phyloP scores from a whole-genome alignment of 2,113 vertebrate genomes.

The Herpetotheres cachinnans region DNA sequence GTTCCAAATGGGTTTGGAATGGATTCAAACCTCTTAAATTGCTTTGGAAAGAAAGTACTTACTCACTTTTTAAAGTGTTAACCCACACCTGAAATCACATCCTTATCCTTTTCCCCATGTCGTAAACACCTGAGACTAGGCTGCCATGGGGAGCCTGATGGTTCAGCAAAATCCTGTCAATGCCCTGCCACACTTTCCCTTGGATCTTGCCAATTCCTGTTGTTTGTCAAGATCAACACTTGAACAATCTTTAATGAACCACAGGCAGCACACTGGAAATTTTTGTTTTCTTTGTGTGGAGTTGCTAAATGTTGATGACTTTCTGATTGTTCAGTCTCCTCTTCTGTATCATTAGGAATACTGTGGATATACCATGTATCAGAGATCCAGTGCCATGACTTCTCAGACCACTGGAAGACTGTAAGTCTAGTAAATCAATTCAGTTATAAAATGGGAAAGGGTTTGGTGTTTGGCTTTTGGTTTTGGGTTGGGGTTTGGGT shows the following conservation, averaged over 20 bases:
- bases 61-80: background rate
- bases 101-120: background rate
- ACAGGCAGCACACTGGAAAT: background rate
- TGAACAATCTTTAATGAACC: background rate
- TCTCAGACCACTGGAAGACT: background rate
- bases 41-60: background rate
- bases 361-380: background rate
- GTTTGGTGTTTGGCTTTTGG: too few species aligned
- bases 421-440: background rate
- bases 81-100: background rate
- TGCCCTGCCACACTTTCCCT: background rate
- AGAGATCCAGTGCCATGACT: background rate
- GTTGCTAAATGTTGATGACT: background rate
- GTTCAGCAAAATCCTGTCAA: background rate
- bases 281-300: background rate
- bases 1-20: background rate
- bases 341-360: background rate
- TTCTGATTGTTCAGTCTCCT: background rate
- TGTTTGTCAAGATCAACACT: background rate
- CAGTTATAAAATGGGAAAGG: background rate
- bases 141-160: background rate
- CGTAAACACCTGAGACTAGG: background rate
- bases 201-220: background rate
- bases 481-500: background rate
- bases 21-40: background rate